Conservation (phyloP, 2,797 vertebrate genomes). For the Simalia tracyae region DNA sequence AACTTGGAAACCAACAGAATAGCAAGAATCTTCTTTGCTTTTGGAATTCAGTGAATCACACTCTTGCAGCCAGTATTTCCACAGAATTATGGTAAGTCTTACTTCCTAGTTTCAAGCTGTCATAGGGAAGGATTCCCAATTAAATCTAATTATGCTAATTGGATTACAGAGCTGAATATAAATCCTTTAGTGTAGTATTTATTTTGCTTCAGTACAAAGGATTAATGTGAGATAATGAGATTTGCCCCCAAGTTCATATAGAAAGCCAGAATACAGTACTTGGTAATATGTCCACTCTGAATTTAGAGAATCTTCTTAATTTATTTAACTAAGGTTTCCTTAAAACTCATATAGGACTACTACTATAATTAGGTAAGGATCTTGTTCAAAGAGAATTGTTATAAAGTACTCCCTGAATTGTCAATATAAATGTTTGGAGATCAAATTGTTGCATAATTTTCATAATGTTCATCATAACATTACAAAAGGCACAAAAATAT, state of each 20-base stretch:
- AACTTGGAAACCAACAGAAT: background rate
- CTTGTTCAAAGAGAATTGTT: background rate
- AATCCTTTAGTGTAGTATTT: background rate
- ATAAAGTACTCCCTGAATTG: no score
- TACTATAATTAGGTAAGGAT: background rate
- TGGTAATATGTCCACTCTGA: background rate
- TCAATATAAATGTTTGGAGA: no score
- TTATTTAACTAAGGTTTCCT: background rate
- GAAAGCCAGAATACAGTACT: background rate
- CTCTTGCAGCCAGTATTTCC: slow-evolving; percentile 13
- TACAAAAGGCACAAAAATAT: no score
- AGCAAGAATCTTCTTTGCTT: background rate
- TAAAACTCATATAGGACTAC: background rate
- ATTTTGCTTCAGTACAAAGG: background rate
- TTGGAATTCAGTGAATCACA: no score
- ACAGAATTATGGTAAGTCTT: background rate
- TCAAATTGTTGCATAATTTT: no score
- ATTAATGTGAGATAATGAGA: background rate
- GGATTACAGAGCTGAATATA: background rate
- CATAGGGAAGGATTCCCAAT: background rate
- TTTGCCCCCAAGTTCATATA: background rate
- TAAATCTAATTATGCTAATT: slow-evolving; percentile 19
- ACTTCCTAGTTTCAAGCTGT: background rate
- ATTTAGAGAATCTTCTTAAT: background rate
- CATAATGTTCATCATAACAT: no score